These are phyloP conservation scores for Oryzias sinensis DNA, from an alignment of 2,797 vertebrate genomes.

Conservation along the genomic window DNA sequence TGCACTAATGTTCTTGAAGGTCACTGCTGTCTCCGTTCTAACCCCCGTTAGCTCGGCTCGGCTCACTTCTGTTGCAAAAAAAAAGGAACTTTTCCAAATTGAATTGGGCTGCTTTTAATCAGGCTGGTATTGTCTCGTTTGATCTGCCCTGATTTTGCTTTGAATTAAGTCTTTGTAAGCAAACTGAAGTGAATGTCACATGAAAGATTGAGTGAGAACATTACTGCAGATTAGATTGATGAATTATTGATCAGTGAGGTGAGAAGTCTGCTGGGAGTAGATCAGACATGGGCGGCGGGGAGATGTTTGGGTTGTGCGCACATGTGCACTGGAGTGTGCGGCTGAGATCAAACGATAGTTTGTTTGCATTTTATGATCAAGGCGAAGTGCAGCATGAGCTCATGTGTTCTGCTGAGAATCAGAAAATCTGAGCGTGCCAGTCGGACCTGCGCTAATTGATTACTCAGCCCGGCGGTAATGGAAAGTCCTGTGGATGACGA, in stretches of 20 bases:
- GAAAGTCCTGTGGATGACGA: conserved; percentile 27
- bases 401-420: conserved; percentile 12
- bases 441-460: conserved; percentile 13
- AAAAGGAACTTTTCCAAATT: too few relatives aligned
- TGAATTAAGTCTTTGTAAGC: conserved; percentile 38
- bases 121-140: not conserved
- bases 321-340: conserved; percentile 16
- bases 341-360: conserved; percentile 11
- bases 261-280: conserved; percentile 46
- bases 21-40: too few relatives aligned
- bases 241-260: conserved; percentile 66
- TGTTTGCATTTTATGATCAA: conserved; percentile 14
- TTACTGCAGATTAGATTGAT: conserved; percentile 61
- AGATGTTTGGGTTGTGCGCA: conserved; percentile 26
- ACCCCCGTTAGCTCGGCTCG: too few relatives aligned
- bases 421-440: not conserved
- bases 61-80: too few relatives aligned
- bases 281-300: conserved; percentile 33
- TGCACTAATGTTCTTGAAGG: too few relatives aligned
- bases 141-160: conserved; percentile 32
- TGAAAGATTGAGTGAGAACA: conserved; percentile 64
- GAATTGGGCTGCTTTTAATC: not conserved
- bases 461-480: conserved; percentile 28
- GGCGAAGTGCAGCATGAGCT: conserved; percentile 1
- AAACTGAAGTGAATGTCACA: conserved; percentile 29